Evolutionary conservation across 2,113 vertebrate genomes (phyloP).

Genomic region (Oreochromis tanganicae): DNA sequence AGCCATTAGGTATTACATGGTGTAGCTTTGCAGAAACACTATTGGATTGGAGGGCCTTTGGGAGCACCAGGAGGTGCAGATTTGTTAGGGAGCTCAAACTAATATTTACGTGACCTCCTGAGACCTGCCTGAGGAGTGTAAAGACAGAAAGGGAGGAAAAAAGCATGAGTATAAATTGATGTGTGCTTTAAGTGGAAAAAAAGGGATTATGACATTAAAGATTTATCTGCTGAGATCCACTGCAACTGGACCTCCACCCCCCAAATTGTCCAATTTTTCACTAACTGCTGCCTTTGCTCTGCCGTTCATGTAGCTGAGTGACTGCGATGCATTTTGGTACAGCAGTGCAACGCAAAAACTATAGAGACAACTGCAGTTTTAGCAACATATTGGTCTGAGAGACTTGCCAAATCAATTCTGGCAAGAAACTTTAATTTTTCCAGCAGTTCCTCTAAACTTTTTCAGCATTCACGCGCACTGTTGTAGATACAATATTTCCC

Average conservation of each 20-base stretch:
- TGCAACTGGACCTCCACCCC: neutral
- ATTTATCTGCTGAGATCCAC: neutral
- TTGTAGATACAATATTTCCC: slow-evolving; percentile 2
- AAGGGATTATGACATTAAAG: slow-evolving; percentile 2
- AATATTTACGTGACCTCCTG: slow-evolving; percentile 71
- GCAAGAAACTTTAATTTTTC: neutral
- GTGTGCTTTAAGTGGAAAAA: neutral
- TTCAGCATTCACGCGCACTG: neutral
- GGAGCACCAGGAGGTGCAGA: slow-evolving; percentile 48
- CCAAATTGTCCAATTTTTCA: neutral
- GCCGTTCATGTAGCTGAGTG: neutral
- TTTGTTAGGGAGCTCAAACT: slow-evolving; percentile 67
- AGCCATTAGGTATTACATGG: slow-evolving; percentile 10
- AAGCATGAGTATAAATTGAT: slow-evolving; percentile 6
- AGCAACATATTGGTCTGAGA: neutral
- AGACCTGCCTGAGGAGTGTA: slow-evolving; percentile 38
- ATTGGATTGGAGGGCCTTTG: neutral
- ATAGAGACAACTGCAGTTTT: neutral
- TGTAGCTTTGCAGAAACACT: slow-evolving; percentile 3
- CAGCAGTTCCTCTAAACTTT: neutral
- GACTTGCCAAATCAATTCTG: neutral
- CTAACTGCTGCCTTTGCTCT: neutral
- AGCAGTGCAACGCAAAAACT: neutral
- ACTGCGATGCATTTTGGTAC: neutral
- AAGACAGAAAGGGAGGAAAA: slow-evolving; percentile 5